Evolutionary conservation across 2,113 vertebrate species (phyloP).

Genomic region (Passer montanus): DNA sequence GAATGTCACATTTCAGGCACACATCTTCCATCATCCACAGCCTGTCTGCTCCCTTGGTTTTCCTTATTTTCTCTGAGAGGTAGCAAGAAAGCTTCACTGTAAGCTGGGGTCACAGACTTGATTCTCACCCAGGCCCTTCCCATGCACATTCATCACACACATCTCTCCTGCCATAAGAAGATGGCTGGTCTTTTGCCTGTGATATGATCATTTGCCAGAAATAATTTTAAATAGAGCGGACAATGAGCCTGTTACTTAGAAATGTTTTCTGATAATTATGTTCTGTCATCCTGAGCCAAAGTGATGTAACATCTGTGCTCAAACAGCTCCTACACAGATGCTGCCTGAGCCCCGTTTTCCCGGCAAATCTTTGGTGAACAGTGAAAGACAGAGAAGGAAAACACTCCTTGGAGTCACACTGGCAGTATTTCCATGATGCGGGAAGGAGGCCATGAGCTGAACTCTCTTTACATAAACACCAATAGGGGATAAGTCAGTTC

Average conservation of each 20-base stretch:
- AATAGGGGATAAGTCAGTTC: conserved; percentile 43
- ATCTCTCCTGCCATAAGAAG: neutral
- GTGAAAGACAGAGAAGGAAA: neutral
- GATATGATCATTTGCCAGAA: neutral
- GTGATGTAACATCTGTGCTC: neutral
- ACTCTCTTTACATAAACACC: conserved; percentile 17
- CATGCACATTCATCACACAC: neutral
- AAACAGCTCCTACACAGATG: neutral
- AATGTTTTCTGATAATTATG: neutral
- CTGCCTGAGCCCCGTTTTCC: neutral
- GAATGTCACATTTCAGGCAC: neutral
- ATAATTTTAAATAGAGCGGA: neutral
- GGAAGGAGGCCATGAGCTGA: neutral
- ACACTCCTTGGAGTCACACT: neutral
- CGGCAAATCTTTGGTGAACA: neutral
- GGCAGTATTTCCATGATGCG: neutral
- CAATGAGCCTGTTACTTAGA: neutral
- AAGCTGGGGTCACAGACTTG: neutral
- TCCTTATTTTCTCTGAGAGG: neutral
- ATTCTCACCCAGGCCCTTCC: neutral
- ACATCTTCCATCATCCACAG: neutral
- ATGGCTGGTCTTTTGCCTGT: neutral
- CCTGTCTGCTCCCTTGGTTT: neutral
- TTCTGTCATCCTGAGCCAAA: neutral
- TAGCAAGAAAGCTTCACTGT: neutral